phyloP scores from a whole-genome alignment of 2,888 invertebrate genomes.

The Steinernema hermaphroditum region DNA sequence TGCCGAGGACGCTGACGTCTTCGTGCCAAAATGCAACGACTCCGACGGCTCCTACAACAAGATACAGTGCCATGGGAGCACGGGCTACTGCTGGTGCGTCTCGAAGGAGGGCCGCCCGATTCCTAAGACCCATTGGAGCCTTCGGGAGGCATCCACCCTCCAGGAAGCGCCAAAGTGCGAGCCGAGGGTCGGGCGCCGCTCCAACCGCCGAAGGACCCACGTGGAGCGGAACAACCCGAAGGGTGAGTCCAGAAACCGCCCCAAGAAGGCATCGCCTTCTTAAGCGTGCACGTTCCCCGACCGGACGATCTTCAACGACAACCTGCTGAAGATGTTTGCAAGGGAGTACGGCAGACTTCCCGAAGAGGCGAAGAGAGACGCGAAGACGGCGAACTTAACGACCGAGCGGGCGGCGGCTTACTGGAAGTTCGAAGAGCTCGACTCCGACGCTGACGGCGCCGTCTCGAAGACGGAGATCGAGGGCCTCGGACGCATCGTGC shows the following conservation, averaged over 20 bases:
- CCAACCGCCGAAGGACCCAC: not conserved
- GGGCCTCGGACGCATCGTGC: conserved; percentile 5
- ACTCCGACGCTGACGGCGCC: not conserved
- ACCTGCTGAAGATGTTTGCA: not conserved
- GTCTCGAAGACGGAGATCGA: conserved; percentile 21
- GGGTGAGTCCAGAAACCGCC: too few relatives aligned
- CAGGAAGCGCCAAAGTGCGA: not conserved
- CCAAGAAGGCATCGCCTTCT: too few relatives aligned
- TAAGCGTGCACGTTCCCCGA: not conserved
- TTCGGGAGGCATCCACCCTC: not conserved
- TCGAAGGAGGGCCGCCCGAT: conserved; percentile 8
- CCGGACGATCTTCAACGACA: conserved; percentile 9
- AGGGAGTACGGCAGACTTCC: conserved; percentile 4
- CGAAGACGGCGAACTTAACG: not conserved
- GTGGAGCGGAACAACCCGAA: not conserved
- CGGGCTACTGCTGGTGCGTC: conserved; percentile 30
- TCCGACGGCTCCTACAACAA: conserved; percentile 1
- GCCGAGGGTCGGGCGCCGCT: not conserved
- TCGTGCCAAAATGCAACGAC: conserved; percentile 4
- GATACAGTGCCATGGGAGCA: conserved; percentile 17
- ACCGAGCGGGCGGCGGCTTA: not conserved
- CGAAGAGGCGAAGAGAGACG: not conserved
- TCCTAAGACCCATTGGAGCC: not conserved
- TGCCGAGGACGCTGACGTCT: not conserved
- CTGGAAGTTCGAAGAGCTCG: conserved; percentile 10